Percentiles rank a stretch among this genome's conserved stretches.
phyloP scores from a whole-genome alignment of 2,888 invertebrate species.

The Ceriagrion tenellum region DNA sequence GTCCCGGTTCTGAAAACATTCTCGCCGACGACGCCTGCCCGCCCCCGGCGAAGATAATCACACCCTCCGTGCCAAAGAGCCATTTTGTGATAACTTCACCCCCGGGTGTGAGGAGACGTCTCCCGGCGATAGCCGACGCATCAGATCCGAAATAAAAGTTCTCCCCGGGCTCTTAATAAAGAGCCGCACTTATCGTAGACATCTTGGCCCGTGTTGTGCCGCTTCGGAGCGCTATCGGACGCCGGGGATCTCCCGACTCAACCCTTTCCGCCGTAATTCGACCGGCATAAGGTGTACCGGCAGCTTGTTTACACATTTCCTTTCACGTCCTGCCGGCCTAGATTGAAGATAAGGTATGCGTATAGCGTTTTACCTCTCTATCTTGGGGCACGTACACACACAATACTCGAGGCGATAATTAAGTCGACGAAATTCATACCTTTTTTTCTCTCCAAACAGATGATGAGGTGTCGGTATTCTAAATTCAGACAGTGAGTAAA shows the following conservation, averaged over 20 bases:
- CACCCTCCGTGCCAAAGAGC: not conserved
- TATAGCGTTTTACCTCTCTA: not conserved
- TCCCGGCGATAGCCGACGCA: not conserved
- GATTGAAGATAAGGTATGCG: not conserved
- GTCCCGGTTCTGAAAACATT: not conserved
- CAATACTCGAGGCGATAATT: not conserved
- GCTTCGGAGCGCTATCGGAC: not conserved
- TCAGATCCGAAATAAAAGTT: not conserved
- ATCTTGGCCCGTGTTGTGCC: conserved; percentile 1
- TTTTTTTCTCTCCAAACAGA: not conserved
- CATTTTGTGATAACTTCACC: conserved; percentile 10
- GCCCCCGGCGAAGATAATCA: not conserved
- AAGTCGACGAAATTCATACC: not conserved
- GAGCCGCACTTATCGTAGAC: not conserved
- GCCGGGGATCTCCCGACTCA: not conserved
- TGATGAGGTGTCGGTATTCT: not conserved
- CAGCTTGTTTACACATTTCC: conserved; percentile 24
- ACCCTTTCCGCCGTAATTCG: not conserved
- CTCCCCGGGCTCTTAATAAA: not conserved
- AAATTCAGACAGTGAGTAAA: not conserved
- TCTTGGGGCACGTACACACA: not conserved
- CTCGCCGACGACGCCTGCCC: not conserved
- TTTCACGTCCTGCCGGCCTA: not conserved
- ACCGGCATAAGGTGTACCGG: not conserved
- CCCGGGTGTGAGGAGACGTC: not conserved